Evolutionary conservation across 2,888 invertebrate species (phyloP), one percentile per base, ranked within the genome.

Genomic region (Chymomyza fuscimana): DNA sequence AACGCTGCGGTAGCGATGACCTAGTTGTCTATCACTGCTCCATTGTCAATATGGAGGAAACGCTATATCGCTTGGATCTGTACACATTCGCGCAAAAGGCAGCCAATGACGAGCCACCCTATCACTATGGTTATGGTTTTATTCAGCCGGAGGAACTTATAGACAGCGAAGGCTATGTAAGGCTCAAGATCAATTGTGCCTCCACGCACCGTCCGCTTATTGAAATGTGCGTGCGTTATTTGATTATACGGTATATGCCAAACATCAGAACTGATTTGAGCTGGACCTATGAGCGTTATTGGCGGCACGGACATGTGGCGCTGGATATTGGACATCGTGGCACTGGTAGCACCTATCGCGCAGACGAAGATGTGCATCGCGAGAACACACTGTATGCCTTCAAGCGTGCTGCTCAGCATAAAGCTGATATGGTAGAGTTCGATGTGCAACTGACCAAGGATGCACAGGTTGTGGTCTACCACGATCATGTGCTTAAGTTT

Each of bases 401-500:
- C 83, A 96, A 96, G 92, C 95, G 95, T 73, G 98, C 98, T 66
- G 96, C 96, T 61, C 93, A 94, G 70, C 96, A 96, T 92, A 98
- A 98, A 73, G 99, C 99, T 70, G 98, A 99, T 90, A 96, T 97
- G 93, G 96, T 99, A 63, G 99, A 99, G 92, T 97, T 99, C 93
- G 99, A 99, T 93, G 98, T 99, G 50, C 98, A 98, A 90, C 93
- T 99, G 73, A 97, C 97, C 79, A 97, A 97, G 93, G 99, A 99
- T 92, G 93, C 95, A 90, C 94, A 97, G 81, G 97, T 97, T 19
- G 96, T 99, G 67, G 95, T 99, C 86, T 74, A 98, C 93, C 99
- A 99, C 91, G 99, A 99, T 92, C 98, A 96, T 92, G 95, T 96
- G 91, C 96, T 98, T 32, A 96, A 96, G 89, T 96, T 99, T 87